A percentile compares a stretch with the other conserved stretches of the same genome.
Evolutionary conservation across 2,113 vertebrate genomes (phyloP).

Genomic region (Telmatochromis sp.): DNA sequence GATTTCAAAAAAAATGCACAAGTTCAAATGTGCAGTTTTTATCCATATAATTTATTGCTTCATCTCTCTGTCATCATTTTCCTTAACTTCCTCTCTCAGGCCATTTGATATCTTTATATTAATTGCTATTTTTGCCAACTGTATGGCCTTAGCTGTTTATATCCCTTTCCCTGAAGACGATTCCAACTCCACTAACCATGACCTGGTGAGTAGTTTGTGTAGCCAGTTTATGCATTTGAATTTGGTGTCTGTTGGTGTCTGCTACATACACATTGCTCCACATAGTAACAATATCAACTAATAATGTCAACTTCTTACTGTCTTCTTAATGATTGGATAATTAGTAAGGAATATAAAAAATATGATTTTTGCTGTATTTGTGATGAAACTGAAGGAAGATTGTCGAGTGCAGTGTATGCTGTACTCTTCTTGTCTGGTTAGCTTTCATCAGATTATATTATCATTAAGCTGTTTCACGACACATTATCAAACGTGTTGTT

Average conservation of each 20-base stretch:
- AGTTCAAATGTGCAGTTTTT: neutral
- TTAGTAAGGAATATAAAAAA: neutral
- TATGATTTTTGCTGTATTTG: neutral
- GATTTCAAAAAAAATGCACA: accelerated
- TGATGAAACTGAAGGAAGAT: neutral
- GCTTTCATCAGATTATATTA: neutral
- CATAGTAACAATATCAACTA: neutral
- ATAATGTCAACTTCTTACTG: neutral
- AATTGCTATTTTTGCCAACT: slow-evolving; percentile 99
- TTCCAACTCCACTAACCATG: slow-evolving; percentile 98
- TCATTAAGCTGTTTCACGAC: neutral
- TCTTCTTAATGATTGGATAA: neutral
- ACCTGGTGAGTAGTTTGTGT: slow-evolving; percentile 85
- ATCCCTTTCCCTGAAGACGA: slow-evolving; percentile 98
- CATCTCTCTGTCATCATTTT: neutral
- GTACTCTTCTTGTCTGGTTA: neutral
- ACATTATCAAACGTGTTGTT: neutral
- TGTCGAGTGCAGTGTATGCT: neutral
- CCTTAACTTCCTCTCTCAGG: slow-evolving; percentile 85
- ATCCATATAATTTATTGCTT: neutral
- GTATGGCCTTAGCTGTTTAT: slow-evolving; percentile 99
- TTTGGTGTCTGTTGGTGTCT: neutral
- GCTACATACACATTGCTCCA: neutral
- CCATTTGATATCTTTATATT: slow-evolving; percentile 99
- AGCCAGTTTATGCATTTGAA: neutral